Base-by-base conservation (phyloP, 2,888 invertebrate species). In the Desoria tigrina region DNA sequence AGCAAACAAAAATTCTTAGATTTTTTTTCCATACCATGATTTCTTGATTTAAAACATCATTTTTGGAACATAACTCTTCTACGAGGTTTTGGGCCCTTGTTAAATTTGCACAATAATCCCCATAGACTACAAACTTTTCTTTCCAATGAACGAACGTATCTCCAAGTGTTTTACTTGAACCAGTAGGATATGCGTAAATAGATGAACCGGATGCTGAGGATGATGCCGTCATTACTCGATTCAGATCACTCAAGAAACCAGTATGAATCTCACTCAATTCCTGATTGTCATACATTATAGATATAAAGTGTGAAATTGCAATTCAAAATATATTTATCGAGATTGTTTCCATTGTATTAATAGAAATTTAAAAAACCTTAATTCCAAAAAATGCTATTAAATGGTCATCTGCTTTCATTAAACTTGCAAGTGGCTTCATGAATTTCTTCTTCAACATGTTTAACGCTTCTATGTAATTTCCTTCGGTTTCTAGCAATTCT, bases 401-500 rank as follows among this genome's bases (percentile, higher is more conserved):
- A 76, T 87, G 84, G 76, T 94, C 91, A 65, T 90, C 89, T 18
- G 86, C 85, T 72, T 86, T 86, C 77, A 98, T 82, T 72, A 87
- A 83, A 56, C 84, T 83, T 63, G 85, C 84, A 72, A 98, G 82
- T 2, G 92, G 92, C 77, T 86, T 84, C 81, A 91, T 86, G 79
- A 93, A 94, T 79, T 89, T 87, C 75, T 86, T 85, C 75, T 89
- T 86, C 57, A 94, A 84, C 82, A 92, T 94, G 78, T 86, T 87
- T 60, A 99, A 84, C 14, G 96, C 97, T 78, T 94, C 93, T 56
- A 96, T 89, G 80, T 98, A 99, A 81, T 98, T 98, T 78, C 89
- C 89, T 81, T 99, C 99, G 0, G 99, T 99, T 80, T 97, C 97
- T 42, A 97, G 87, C 62, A 99, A 83, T 81, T 99, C 99, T 72